Base-by-base conservation (phyloP, 2,888 invertebrate genomes). In the Rotaria magnacalcarata region DNA sequence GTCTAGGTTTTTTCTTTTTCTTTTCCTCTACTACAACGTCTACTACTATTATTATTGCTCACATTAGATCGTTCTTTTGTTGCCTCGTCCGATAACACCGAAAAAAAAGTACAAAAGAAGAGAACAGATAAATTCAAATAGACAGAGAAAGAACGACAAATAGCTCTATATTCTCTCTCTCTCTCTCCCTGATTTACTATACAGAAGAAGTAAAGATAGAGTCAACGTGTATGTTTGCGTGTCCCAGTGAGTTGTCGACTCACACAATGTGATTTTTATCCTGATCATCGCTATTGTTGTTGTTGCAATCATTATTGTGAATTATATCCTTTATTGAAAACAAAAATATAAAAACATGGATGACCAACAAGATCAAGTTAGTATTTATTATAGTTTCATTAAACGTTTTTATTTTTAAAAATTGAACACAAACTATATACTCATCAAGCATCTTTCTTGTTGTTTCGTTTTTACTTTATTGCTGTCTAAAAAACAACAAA, bases 111-210 rank as follows among this genome's bases (percentile, higher is more conserved):
- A 34, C 27, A 67, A 67, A 67, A 67, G 14, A 67, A 34, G 34
- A 67, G 34, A 67, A 34, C 34, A 67, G 67, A 67, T 67, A 67
- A 67, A 67, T 34, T 67, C 67, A 67, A 67, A 67, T 41, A 67
- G 67, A 67, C 67, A 67, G 67, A 67, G 34, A 67, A 67, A 67
- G 67, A 67, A 67, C 34, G 67, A 67, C 34, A 67, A 34, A 67
- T 67, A 34, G 67, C 11, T 67, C 67, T 67, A 67, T 19, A 67
- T 67, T 67, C 34, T 34, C 34, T 34, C 34, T 34, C 34, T 27
- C 14, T 67, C 34, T 67, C 19, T 67, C 67, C 34, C 67, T 67
- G 34, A 67, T 67, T 14, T 34, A 67, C 34, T 67, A 34, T 41
- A 67, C 34, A 14, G 67, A 67, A 67, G 34, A 14, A 67, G 67